phyloP scores from a whole-genome alignment of 2,888 invertebrate genomes.

The Dascillus cervinus region DNA sequence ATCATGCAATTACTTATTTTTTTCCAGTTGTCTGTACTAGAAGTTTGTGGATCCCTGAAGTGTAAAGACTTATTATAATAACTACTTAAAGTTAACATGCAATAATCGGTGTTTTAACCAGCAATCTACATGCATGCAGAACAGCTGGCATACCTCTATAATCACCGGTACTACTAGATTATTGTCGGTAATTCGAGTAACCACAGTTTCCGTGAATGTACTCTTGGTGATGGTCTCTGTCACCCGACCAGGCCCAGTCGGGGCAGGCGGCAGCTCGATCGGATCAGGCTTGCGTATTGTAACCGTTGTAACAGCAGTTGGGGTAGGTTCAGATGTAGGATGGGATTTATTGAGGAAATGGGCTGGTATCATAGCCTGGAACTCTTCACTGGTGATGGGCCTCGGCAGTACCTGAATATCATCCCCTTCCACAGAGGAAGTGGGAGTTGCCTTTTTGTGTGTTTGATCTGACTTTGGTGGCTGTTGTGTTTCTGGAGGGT shows the following conservation, averaged over 20 bases:
- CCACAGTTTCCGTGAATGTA: conserved; percentile 90
- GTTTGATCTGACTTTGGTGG: conserved; percentile 10
- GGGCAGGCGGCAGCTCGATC: conserved; percentile 73
- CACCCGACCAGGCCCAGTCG: conserved; percentile 76
- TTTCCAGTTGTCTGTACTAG: too few species aligned
- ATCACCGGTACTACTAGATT: conserved; percentile 77
- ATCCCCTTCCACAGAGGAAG: conserved; percentile 46
- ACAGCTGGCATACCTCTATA: conserved; percentile 68
- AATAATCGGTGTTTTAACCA: too few species aligned
- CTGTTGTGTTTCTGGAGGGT: conserved; percentile 45
- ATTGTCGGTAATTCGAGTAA: conserved; percentile 91
- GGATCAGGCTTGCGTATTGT: conserved; percentile 71
- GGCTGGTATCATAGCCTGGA: conserved; percentile 90
- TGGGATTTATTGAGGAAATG: conserved; percentile 60
- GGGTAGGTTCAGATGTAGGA: conserved; percentile 24
- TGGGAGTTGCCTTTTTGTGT: conserved; percentile 40
- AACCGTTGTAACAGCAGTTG: conserved; percentile 62
- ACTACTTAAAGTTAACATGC: too few species aligned
- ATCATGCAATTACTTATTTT: too few species aligned
- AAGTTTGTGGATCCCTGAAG: too few species aligned
- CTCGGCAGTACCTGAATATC: conserved; percentile 54
- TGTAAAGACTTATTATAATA: background rate
- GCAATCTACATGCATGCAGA: too few species aligned
- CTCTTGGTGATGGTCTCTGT: conserved; percentile 95
- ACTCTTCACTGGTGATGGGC: conserved; percentile 89